Base-by-base conservation (phyloP, 35 echinoderm and acorn worm species). In the Ophioderma brevispina region DNA sequence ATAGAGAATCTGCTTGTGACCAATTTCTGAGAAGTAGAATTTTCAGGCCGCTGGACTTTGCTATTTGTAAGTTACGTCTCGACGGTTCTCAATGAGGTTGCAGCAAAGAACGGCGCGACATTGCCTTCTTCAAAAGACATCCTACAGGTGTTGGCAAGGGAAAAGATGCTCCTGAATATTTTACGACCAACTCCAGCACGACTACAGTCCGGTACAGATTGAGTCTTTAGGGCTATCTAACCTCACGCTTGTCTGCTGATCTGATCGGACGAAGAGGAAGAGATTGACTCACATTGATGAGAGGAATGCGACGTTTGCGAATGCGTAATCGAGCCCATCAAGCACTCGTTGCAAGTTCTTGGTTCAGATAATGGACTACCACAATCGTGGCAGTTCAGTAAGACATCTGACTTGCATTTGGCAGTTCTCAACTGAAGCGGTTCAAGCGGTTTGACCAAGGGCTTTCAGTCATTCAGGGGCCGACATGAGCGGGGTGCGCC, bases 401-500 rank as follows among this genome's bases (percentile, higher is more conserved):
- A 38, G 38, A 76, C 35, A 91, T 25, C 32, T 91, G 46, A 87
- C n/a, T 78, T 94, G 64, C 78, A 92, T 18, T 64, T 99, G 8
- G 97, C 77, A 39, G 81, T 38, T 95, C 97, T 32, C 97, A 99
- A 56, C 80, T 93, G 39, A 84, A 23, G 97, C 97, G 2, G 91
- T 95, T 0, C 33, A 93, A 82, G 88, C 84, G 13, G 97, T 38
- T 81, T 99, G 19, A 95, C 93, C 19, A 82, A 99, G 77, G 97
- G 55, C 55, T 99, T 33, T 87, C 90, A 28, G 84, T 95, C 46
- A 95, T 99, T 55, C 97, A 99, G 77, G 97, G 97, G 46, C 97
- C 97, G 19, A 93, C 97, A 37, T 93, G 97, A 39, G 95, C 97
- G 34, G 97, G 97, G n/a, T n/a, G n/a, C n/a, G n/a, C n/a, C n/a